Evolutionary conservation across 2,113 vertebrate species (phyloP).

Genomic region (Ptyas mucosa): DNA sequence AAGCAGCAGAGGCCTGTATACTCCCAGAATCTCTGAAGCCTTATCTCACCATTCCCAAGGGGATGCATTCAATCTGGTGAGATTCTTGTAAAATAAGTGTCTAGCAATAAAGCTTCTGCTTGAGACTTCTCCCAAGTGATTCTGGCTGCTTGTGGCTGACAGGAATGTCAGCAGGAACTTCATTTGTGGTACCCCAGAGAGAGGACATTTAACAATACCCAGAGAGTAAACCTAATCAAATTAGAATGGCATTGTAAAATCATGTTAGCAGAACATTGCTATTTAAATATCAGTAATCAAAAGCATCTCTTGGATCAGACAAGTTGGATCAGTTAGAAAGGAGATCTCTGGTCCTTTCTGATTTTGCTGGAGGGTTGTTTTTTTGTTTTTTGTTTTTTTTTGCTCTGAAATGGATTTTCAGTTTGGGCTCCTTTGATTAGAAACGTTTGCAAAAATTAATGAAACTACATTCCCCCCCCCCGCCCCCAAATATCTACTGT

Average conservation of each 20-base stretch:
- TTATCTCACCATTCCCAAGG: neutral
- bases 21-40: neutral
- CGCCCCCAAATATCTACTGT: neutral
- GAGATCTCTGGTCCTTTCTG: constrained; percentile 52
- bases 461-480: neutral
- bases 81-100: neutral
- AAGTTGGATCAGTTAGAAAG: constrained; percentile 46
- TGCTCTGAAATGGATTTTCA: constrained; percentile 34
- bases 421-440: constrained; percentile 40
- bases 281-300: constrained; percentile 65
- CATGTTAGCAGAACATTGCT: constrained; percentile 68
- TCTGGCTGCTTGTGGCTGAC: neutral
- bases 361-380: constrained; percentile 36
- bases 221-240: constrained; percentile 70
- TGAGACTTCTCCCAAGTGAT: neutral
- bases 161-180: constrained; percentile 60
- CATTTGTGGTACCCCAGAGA: constrained; percentile 55
- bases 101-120: neutral
- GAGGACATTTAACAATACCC: constrained; percentile 56
- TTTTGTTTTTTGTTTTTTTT: neutral
- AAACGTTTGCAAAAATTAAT: constrained; percentile 38
- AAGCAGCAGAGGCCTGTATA: neutral
- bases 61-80: neutral
- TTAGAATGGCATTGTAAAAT: constrained; percentile 65
- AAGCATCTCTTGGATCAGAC: constrained; percentile 53